Evolutionary conservation across 1,140 invertebrate genomes (phyloP).

Genomic region (Neodiprion lecontei): DNA sequence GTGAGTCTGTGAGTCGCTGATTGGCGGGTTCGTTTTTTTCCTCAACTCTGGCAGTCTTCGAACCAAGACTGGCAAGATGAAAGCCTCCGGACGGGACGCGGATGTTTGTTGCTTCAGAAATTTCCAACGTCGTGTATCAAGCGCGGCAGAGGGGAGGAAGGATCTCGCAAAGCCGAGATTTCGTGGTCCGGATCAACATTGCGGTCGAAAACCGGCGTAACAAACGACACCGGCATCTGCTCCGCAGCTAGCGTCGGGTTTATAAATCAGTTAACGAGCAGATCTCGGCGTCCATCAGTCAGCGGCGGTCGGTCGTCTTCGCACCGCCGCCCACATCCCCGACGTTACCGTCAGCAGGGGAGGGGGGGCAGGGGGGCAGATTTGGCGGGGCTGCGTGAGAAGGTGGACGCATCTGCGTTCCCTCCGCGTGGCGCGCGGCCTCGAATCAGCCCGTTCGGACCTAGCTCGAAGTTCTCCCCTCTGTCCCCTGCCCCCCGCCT

Average conservation of each 20-base stretch:
- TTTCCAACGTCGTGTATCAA: too few relatives aligned
- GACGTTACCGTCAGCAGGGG: not conserved
- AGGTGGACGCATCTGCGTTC: constrained; percentile 40
- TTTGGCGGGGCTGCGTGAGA: constrained; percentile 36
- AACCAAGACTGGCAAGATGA: not conserved
- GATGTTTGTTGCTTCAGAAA: not conserved
- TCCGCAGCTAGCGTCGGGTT: not conserved
- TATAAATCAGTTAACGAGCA: constrained; percentile 10
- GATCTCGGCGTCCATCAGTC: not conserved
- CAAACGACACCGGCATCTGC: not conserved
- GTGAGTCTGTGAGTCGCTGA: too few relatives aligned
- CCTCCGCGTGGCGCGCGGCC: constrained; percentile 19
- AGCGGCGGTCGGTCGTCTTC: constrained; percentile 28
- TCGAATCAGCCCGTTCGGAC: too few relatives aligned
- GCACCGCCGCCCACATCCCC: constrained; percentile 21
- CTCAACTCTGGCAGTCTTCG: too few relatives aligned
- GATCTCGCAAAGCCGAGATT: not conserved
- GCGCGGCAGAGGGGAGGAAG: not conserved
- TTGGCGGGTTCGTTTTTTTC: too few relatives aligned
- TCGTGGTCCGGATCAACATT: not conserved
- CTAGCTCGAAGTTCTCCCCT: not conserved
- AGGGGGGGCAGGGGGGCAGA: not conserved
- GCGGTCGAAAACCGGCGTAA: not conserved
- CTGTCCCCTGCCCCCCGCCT: too few relatives aligned
- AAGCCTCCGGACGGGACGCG: not conserved